Conservation (phyloP, 2,113 vertebrate genomes). For the Todiramphus chloris region DNA sequence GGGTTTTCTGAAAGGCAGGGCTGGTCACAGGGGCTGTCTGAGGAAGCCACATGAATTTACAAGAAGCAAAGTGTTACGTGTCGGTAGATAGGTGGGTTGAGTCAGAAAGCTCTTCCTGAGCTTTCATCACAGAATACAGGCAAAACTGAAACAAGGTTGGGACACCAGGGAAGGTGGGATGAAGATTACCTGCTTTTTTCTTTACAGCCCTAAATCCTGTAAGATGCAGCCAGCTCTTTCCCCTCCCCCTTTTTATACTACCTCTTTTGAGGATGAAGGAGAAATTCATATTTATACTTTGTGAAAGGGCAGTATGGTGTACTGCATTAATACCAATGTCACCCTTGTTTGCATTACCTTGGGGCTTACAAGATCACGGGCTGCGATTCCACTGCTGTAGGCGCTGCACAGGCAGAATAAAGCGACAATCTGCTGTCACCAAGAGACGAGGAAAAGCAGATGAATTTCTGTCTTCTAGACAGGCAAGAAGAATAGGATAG, state of each 20-base stretch:
- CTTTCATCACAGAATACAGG: not conserved
- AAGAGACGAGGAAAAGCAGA: not conserved
- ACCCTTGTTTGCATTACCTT: not conserved
- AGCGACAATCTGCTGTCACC: not conserved
- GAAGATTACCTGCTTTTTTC: not conserved
- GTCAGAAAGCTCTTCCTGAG: not conserved
- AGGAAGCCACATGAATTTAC: not conserved
- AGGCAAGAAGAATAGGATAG: constrained; percentile 16
- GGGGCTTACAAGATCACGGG: not conserved
- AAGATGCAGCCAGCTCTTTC: not conserved
- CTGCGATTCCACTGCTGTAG: not conserved
- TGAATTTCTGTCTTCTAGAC: not conserved
- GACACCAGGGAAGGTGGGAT: not conserved
- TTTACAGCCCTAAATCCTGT: not conserved
- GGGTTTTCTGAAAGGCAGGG: not conserved
- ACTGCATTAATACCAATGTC: not conserved
- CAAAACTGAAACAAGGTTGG: not conserved
- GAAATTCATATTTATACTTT: not conserved
- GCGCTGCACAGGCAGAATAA: not conserved
- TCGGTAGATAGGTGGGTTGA: not conserved
- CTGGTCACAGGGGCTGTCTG: not conserved
- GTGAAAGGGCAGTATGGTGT: not conserved
- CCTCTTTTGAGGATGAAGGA: not conserved
- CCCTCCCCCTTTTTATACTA: not conserved
- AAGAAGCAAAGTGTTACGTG: not conserved